Evolutionary conservation across 2,797 vertebrate genomes (phyloP), one percentile per base, ranked within the genome.

Genomic region (Hemitrygon akajei): DNA sequence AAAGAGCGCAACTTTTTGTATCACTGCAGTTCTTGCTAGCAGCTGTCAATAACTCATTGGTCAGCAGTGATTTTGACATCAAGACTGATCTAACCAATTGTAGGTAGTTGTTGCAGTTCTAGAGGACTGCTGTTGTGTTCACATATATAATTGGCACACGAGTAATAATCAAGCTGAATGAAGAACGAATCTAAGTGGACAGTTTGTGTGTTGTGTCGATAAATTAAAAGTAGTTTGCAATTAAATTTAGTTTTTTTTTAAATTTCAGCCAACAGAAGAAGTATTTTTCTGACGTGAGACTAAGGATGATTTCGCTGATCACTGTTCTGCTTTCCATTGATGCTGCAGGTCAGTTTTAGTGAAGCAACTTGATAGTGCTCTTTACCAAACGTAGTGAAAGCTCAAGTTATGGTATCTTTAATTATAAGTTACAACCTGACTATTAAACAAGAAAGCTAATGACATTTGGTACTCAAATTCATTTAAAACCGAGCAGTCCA

Each of bases 291-390:
- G 37, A 56, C 71, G 56, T 75, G 71, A 93, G 12, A 93, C 37
- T 30, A 71, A 76, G 71, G 47, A 93, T 12, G 47, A 71, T 76
- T 56, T 76, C 30, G 91, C 12, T 93, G 71, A 40, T 93, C 69
- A 76, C 11, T 75, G 91, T 71, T 16, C 40, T 93, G 25, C 71
- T 93, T 37, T 76, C 27, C 91, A 75, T 93, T 93, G 73, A 93
- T 76, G 69, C 25, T 58, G 40, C 91, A 93, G 91, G 91, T 93
- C 22, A 93, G 69, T 93, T 91, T 91, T 66, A 91, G 37, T 37
- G 20, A 86, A 14, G 27, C 37, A 58, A 58, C 47, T 60, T 86
- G 27, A 60, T 86, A 58, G 14, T 86, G 27, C 56, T 30, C 27
- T 86, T 86, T 86, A 86, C 16, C 60, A 14, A 56, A 71, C 47